Conservation (phyloP, 2,888 invertebrate species). For the Spialia ferax region DNA sequence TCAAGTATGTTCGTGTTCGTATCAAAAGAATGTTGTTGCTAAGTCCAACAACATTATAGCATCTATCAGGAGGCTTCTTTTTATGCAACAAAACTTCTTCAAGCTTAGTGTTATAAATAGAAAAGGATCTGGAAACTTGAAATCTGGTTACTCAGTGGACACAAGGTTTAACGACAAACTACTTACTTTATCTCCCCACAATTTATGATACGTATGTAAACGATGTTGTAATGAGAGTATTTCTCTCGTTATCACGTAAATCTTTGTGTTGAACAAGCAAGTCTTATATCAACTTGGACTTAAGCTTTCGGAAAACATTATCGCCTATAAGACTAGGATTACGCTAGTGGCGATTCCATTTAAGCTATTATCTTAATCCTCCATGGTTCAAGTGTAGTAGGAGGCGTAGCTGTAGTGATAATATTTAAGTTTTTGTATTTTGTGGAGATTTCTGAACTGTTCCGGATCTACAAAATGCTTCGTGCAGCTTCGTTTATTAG, state of each 20-base stretch:
- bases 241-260: conserved; percentile 67
- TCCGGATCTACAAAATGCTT: conserved; percentile 62
- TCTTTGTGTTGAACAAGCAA: conserved; percentile 67
- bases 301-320: conserved; percentile 63
- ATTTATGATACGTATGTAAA: conserved; percentile 66
- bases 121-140: too few relatives aligned
- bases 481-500: conserved; percentile 79
- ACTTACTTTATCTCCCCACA: conserved; percentile 61
- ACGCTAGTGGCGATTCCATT: conserved; percentile 51
- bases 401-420: neutral
- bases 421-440: conserved; percentile 26
- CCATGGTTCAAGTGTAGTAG: conserved; percentile 5
- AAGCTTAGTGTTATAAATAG: conserved; percentile 30
- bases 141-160: conserved; percentile 34
- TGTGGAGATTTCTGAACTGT: neutral
- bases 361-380: conserved; percentile 48
- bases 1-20: too few relatives aligned
- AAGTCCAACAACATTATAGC: neutral
- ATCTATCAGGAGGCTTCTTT: neutral
- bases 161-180: conserved; percentile 57
- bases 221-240: conserved; percentile 65
- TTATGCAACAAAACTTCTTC: conserved; percentile 20
- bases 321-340: conserved; percentile 62
- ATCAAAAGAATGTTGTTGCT: neutral
- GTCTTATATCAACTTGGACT: conserved; percentile 64